phyloP scores from a whole-genome alignment of 2,113 vertebrate genomes.

The Rattus rattus region DNA sequence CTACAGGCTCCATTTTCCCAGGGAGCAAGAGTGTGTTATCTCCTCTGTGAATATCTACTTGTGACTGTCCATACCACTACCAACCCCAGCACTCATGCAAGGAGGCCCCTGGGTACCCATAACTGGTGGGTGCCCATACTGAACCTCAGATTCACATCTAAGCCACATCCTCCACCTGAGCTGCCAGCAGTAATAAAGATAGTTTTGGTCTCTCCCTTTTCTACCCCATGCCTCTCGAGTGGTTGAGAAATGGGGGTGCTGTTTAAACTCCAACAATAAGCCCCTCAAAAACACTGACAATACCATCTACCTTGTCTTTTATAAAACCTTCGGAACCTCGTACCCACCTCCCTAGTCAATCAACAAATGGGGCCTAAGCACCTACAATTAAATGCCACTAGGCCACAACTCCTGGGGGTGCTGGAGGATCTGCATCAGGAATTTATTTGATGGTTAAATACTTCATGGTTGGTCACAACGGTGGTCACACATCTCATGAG shows the following conservation, averaged over 20 bases:
- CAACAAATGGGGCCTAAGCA: neutral
- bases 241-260: conserved; percentile 3
- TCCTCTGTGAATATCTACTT: neutral
- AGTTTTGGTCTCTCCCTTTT: neutral
- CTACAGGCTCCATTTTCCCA: neutral
- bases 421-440: neutral
- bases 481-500: neutral
- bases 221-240: neutral
- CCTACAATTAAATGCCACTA: neutral
- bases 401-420: too few relatives aligned
- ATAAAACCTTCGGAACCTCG: neutral
- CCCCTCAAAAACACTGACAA: neutral
- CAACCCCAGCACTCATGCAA: neutral
- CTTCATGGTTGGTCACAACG: neutral
- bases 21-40: neutral
- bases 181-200: neutral
- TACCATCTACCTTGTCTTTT: neutral
- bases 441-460: neutral
- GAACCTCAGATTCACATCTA: neutral
- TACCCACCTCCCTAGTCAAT: neutral
- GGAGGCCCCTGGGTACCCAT: too few relatives aligned
- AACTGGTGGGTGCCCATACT: neutral
- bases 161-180: conserved; percentile 50
- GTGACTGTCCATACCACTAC: too few relatives aligned
- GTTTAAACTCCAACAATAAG: conserved; percentile 19